Evolutionary conservation across 2,113 vertebrate genomes (phyloP).

Genomic region (Ramphastos sulfuratus): DNA sequence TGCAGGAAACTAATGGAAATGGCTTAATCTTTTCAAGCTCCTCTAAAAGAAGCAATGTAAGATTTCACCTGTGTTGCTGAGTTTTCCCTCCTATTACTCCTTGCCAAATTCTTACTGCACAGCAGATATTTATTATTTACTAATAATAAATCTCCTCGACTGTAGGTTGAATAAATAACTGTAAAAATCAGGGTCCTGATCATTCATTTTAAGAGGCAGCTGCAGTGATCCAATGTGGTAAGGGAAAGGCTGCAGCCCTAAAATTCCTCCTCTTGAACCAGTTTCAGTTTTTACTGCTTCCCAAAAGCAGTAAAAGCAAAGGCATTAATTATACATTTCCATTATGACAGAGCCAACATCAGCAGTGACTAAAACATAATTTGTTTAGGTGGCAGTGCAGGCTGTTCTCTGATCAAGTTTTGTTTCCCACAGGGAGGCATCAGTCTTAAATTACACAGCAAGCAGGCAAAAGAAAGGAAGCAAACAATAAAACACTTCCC

Average conservation of each 20-base stretch:
- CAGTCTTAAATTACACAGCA: constrained; percentile 78
- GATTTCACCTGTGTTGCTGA: constrained; percentile 35
- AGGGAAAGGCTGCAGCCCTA: constrained; percentile 10
- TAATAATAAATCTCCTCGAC: background rate
- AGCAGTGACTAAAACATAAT: constrained; percentile 75
- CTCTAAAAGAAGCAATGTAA: constrained; percentile 29
- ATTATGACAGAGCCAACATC: constrained; percentile 75
- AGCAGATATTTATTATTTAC: constrained; percentile 46
- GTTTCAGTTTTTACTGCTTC: constrained; percentile 61
- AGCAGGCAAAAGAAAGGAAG: constrained; percentile 71
- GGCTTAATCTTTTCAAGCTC: constrained; percentile 64
- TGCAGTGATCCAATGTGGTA: background rate
- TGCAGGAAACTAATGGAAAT: constrained; percentile 62
- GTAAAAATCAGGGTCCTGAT: constrained; percentile 5
- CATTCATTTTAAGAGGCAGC: background rate
- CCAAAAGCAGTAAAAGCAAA: constrained; percentile 71
- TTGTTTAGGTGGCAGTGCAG: constrained; percentile 76
- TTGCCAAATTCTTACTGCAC: constrained; percentile 27
- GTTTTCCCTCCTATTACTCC: constrained; percentile 20
- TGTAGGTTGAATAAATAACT: constrained; percentile 23
- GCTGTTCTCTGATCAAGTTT: constrained; percentile 78
- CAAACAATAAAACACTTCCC: constrained; percentile 68
- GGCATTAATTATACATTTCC: constrained; percentile 79
- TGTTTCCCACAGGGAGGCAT: constrained; percentile 76
- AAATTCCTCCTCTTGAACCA: constrained; percentile 55